Percentiles rank a stretch among this genome's conserved stretches.
phyloP scores from a whole-genome alignment of 1,140 invertebrate genomes.

The Ostrea denselamellosa region DNA sequence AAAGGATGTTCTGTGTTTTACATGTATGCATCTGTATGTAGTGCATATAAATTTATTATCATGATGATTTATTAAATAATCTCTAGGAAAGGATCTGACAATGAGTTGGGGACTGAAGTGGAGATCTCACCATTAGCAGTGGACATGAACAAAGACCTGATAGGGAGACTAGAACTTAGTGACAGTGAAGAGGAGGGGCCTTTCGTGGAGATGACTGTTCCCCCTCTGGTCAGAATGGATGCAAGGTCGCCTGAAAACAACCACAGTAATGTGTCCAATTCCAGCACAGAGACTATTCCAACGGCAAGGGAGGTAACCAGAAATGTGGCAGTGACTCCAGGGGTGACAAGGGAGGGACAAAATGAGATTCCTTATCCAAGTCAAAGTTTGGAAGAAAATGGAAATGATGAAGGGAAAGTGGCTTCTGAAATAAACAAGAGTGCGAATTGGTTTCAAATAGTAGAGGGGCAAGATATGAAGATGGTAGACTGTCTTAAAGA shows the following conservation, averaged over 20 bases:
- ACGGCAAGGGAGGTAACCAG: slow-evolving; percentile 50
- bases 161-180: slow-evolving; percentile 40
- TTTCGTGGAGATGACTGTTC: slow-evolving; percentile 15
- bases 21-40: no score
- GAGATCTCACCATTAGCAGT: slow-evolving; percentile 48
- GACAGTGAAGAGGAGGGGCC: slow-evolving; percentile 47
- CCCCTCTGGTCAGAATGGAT: slow-evolving; percentile 36
- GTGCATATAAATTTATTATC: no score
- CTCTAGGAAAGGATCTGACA: slow-evolving; percentile 48
- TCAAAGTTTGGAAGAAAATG: neutral
- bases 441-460: neutral
- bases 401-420: neutral
- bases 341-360: neutral
- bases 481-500: neutral
- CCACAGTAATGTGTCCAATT: slow-evolving; percentile 45
- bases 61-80: neutral
- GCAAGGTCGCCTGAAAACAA: slow-evolving; percentile 43
- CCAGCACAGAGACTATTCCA: slow-evolving; percentile 49
- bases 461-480: neutral
- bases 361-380: neutral
- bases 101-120: neutral
- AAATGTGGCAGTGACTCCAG: neutral
- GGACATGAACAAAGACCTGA: slow-evolving; percentile 42
- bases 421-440: neutral
- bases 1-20: no score